These are phyloP conservation scores for Oncorhynchus kisutch DNA, from an alignment of 2,113 vertebrate species.

Conservation along the genomic window DNA sequence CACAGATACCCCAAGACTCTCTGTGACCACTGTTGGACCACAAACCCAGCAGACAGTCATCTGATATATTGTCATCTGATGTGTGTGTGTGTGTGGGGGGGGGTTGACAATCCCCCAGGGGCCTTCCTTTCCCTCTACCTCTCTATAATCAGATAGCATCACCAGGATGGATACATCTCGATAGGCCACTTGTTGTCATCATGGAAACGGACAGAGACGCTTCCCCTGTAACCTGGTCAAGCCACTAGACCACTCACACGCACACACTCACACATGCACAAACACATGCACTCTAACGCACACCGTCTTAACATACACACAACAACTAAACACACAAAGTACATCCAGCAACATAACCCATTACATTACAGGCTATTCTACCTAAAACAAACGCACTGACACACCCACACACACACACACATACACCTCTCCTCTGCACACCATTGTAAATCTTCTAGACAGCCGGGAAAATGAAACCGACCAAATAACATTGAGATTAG, in stretches of 20 bases:
- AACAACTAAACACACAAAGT: too few relatives aligned
- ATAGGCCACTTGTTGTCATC: conserved; percentile 55
- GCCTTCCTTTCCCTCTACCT: background rate
- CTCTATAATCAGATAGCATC: conserved; percentile 55
- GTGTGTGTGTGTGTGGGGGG: too few relatives aligned
- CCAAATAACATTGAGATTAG: conserved; percentile 73
- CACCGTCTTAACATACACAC: background rate
- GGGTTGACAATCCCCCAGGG: background rate
- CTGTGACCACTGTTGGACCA: too few relatives aligned
- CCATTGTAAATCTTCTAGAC: conserved; percentile 75
- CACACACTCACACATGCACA: conserved; percentile 6
- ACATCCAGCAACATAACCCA: background rate
- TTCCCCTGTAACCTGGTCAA: conserved; percentile 43
- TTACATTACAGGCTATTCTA: conserved; percentile 40
- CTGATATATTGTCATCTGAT: too few relatives aligned
- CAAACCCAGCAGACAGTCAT: too few relatives aligned
- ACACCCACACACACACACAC: conserved; percentile 16
- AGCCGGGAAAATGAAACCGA: conserved; percentile 74
- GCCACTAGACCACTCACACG: conserved; percentile 12
- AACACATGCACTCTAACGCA: background rate
- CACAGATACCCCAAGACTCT: too few relatives aligned
- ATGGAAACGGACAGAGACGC: conserved; percentile 53
- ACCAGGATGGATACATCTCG: conserved; percentile 51
- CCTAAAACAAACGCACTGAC: conserved; percentile 15
- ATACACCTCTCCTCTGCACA: conserved; percentile 49